Evolutionary conservation across 2,797 vertebrate species (phyloP), one percentile per base, ranked within the genome.

Genomic region (Thripadectes ignobilis): DNA sequence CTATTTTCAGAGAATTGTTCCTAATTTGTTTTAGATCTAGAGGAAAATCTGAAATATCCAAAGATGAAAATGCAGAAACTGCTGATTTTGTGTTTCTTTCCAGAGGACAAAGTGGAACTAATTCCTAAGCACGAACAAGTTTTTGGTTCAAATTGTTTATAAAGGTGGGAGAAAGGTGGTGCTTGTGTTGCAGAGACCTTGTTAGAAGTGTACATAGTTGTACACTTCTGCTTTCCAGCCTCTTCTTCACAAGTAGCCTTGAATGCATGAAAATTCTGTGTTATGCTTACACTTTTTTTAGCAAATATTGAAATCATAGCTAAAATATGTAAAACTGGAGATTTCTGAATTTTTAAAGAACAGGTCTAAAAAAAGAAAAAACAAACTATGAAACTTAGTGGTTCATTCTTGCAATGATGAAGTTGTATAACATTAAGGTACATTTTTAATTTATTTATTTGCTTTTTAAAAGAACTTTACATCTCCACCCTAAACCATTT

Each of bases 41-140:
- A 88, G 46, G 34, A 82, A 76, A 65, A 82, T 49, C 43, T 68
- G 71, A 67, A 71, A 30, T 55, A 51, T 7, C 43, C 0, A 0
- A 80, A 67, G 22, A 45, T 0, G 0, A 85, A 87, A 63, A 7
- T 3, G 5, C 30, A 6, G 3, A 16, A 82, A 27, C 48, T 55
- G 11, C 52, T 58, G 38, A 10, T 36, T 52, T 52, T 0, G 0
- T 62, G 8, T 82, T 78, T 67, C 36, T 67, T 78, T 66, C 14
- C 29, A 51, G 45, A 34, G 12, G 63, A 22, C 3, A 2, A 41
- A 45, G 36, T 66, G 22, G 19, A 19, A 51, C 26, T 80, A 22
- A 3, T 46, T 71, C 48, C 41, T n/a, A 30, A 51, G n/a, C 49
- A 62, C 55, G 48, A n/a, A 72, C 75, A 51, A 76, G 12, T 22